Base-by-base conservation (phyloP, 1,140 invertebrate species). In the Apis laboriosa region DNA sequence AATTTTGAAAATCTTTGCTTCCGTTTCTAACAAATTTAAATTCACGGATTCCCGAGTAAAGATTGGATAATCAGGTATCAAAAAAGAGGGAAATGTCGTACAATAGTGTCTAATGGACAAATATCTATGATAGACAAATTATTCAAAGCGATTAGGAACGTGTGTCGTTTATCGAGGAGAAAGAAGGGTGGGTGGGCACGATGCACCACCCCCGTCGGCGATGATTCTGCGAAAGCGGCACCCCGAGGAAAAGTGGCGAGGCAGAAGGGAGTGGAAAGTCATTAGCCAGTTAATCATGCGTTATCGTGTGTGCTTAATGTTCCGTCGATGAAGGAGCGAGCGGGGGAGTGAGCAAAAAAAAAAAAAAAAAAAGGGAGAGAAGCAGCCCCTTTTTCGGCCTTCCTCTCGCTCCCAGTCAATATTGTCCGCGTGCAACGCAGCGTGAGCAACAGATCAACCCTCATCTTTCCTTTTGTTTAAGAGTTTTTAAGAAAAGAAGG, bases 261-360 rank as follows among this genome's bases (percentile, higher is more conserved):
- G n/a, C 7, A 11, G 56, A 55, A 72, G n/a, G 88, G 77, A 70
- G 67, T 83, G 84, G 87, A 92, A 90, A 92, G 92, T 94, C 93
- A 94, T 94, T 94, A 94, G 93, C 89, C 87, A 88, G 90, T 93
- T 94, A 94, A 94, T 94, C 93, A 93, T 93, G 93, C 92, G 93
- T 93, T 93, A 93, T 94, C 93, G 92, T 93, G 92, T 93, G 93
- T 91, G 93, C 89, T 92, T 93, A 94, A 94, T 94, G 93, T 94
- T 93, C 91, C 93, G 93, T 94, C 93, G 91, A 93, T 90, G 91
- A 92, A 93, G 92, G 91, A 94, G 90, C 90, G 91, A 93, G 90
- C 91, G 79, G 78, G 90, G 92, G 91, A 91, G 91, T 92, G 92
- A 93, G 88, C 82, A 24, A 24, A 53, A 74, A 84, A 84, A 63